Conservation (phyloP, 2,888 invertebrate species). For the Cheilosia urbana region DNA sequence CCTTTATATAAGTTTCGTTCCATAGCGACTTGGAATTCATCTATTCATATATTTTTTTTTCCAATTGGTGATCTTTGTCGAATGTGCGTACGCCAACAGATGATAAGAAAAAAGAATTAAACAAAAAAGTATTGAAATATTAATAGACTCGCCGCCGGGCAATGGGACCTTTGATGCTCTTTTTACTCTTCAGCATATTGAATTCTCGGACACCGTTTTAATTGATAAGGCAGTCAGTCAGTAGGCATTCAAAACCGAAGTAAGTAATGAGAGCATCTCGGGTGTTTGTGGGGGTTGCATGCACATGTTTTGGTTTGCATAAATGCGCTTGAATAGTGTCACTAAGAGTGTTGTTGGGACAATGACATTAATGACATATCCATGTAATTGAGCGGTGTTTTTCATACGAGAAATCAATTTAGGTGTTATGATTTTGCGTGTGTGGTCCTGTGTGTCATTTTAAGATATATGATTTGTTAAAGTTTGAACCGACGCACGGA, state of each 20-base stretch:
- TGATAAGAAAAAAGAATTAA: slow-evolving; percentile 59
- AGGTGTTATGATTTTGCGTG: neutral
- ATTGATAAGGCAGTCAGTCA: slow-evolving; percentile 65
- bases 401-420: slow-evolving; percentile 1
- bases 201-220: slow-evolving; percentile 42
- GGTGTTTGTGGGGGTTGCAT: slow-evolving; percentile 20
- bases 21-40: slow-evolving; percentile 37
- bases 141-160: slow-evolving; percentile 45
- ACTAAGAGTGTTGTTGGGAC: slow-evolving; percentile 32
- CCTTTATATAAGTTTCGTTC: slow-evolving; percentile 71
- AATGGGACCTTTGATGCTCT: slow-evolving; percentile 51
- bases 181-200: slow-evolving; percentile 52
- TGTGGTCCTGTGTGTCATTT: neutral
- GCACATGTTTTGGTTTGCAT: neutral
- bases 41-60: slow-evolving; percentile 19
- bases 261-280: slow-evolving; percentile 31
- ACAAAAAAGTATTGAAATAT: slow-evolving; percentile 65
- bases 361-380: slow-evolving; percentile 55
- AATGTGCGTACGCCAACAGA: slow-evolving; percentile 63
- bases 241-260: slow-evolving; percentile 22
- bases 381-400: slow-evolving; percentile 32
- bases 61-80: slow-evolving; percentile 63
- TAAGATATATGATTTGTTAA: no score
- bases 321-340: slow-evolving; percentile 49
- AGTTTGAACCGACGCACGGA: no score